Base-by-base conservation (phyloP, 2,888 invertebrate genomes). In the Ophioninae sp. region DNA sequence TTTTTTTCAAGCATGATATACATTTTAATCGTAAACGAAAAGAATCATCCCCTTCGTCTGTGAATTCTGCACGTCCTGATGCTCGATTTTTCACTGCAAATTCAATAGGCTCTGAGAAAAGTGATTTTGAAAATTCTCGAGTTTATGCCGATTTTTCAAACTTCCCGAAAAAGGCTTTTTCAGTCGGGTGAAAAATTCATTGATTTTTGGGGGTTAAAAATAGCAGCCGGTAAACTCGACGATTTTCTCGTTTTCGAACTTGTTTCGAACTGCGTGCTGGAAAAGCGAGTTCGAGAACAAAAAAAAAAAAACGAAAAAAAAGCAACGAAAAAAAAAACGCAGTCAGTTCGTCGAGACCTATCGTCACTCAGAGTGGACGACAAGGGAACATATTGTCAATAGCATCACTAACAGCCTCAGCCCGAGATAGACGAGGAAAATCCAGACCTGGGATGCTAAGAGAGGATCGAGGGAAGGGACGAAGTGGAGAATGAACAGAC, bases 331-430 rank as follows among this genome's bases (percentile, higher is more conserved):
- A 73, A 61, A 73, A 76, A 44, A 67, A 58, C 5, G 39, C 23
- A 9, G 67, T 76, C 67, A 59, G 58, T 65, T 67, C 67, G 23
- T 58, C 6, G 58, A 76, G 58, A 41, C 58, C 76, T 56, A 76
- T 67, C 77, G 77, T 69, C 77, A 61, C 77, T 69, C 64, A 7
- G 44, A n/a, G 59, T 6, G 59, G 7, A 30, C 59, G 59, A 44
- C 75, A 67, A 63, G 39, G 59, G 58, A 67, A 67, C 67, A 37
- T 77, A 77, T 77, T 77, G 77, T 77, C 77, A 51, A 77, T 69
- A 39, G 69, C 65, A n/a, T 67, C 41, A 23, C 67, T 74, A 74
- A 74, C 74, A 74, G 74, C 23, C 37, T 64, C 74, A 44, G 51
- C 56, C 30, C 64, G 64, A 30, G 30, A 63, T 51, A 63, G 63